phyloP scores from a whole-genome alignment of 64 coral and sea anemone species.

The Montipora sp. region DNA sequence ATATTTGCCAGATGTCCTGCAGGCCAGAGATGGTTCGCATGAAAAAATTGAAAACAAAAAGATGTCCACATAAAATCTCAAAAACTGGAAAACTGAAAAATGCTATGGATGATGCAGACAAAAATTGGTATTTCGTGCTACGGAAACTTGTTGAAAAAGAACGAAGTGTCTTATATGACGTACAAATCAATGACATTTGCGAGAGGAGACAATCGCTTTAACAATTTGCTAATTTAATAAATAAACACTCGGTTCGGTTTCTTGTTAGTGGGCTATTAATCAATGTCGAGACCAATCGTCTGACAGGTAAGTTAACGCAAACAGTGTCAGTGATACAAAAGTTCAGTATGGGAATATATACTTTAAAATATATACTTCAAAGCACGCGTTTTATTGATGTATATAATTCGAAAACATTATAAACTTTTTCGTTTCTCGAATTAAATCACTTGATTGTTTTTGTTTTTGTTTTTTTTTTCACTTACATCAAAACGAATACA shows the following conservation, averaged over 20 bases:
- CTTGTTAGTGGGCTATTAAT: slow-evolving; percentile 58
- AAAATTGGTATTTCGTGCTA: background rate
- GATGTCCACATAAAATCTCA: background rate
- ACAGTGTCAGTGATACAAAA: background rate
- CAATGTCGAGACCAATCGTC: slow-evolving; percentile 36
- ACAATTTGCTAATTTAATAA: slow-evolving; percentile 65
- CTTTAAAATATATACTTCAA: background rate
- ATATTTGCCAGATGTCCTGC: background rate
- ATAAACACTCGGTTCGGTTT: slow-evolving; percentile 25
- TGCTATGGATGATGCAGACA: background rate
- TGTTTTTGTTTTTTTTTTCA: background rate
- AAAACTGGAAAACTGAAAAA: background rate
- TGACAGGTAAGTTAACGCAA: background rate
- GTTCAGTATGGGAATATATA: too few species aligned
- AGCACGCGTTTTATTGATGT: background rate
- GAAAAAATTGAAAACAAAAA: too few species aligned
- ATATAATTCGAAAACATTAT: background rate
- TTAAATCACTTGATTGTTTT: background rate
- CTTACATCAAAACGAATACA: too few species aligned
- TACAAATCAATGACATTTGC: background rate
- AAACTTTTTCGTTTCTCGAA: background rate
- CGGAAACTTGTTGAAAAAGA: background rate
- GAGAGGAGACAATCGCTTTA: background rate
- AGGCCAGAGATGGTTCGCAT: too few species aligned
- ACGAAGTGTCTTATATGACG: background rate